These are phyloP conservation scores for Mesorhabditis sp. DNA, from an alignment of 2,888 invertebrate species.

Conservation along the genomic window DNA sequence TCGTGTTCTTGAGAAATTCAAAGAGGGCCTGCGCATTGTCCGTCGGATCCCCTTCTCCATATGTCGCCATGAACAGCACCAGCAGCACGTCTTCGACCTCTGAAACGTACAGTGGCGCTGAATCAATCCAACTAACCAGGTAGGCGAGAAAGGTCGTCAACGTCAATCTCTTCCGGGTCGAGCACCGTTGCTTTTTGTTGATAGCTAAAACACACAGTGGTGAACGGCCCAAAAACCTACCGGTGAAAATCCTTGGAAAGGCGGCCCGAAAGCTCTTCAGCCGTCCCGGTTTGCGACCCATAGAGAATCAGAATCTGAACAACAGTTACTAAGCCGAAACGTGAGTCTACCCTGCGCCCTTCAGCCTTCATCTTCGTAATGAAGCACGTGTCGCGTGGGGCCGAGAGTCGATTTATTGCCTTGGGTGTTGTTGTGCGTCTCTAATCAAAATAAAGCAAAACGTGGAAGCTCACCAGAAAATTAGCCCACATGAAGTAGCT, in stretches of 20 bases:
- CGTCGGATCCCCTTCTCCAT: slow-evolving; percentile 98
- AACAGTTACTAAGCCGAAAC: too few species aligned
- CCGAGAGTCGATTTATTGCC: too few species aligned
- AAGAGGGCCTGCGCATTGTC: slow-evolving; percentile 98
- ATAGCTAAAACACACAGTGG: slow-evolving; percentile 15
- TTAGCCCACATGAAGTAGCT: too few species aligned
- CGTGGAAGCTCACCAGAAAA: too few species aligned
- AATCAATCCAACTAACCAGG: slow-evolving; percentile 17
- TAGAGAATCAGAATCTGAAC: slow-evolving; percentile 84
- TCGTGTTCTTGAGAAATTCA: slow-evolving; percentile 89
- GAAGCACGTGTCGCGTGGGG: slow-evolving; percentile 18
- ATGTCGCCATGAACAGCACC: slow-evolving; percentile 95
- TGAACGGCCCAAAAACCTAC: slow-evolving; percentile 70
- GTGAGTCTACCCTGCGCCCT: slow-evolving; percentile 38
- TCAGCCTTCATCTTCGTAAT: slow-evolving; percentile 52
- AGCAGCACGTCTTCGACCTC: slow-evolving; percentile 87
- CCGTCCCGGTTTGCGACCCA: slow-evolving; percentile 98
- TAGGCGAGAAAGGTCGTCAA: slow-evolving; percentile 67
- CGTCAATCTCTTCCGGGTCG: slow-evolving; percentile 98
- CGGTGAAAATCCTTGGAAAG: slow-evolving; percentile 91
- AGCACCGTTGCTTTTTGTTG: slow-evolving; percentile 88
- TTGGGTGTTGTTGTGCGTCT: too few species aligned
- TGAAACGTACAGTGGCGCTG: slow-evolving; percentile 11
- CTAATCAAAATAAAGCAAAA: too few species aligned
- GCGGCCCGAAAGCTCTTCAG: slow-evolving; percentile 94